Evolutionary conservation across 2,797 vertebrate genomes (phyloP).

Genomic region (Sparidentex hasta): DNA sequence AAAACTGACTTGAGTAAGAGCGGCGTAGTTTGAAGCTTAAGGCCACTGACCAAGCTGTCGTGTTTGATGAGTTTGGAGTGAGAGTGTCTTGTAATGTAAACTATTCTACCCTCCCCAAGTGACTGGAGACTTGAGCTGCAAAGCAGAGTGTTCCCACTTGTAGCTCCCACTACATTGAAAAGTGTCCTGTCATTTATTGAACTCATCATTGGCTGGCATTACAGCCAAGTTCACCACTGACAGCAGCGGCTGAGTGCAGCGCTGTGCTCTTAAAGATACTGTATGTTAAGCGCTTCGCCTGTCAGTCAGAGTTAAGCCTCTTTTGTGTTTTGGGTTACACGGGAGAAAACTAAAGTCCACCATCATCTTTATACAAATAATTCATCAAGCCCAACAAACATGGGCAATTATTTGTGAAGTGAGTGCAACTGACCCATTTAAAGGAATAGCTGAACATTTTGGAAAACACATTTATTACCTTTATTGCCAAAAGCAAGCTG

Average conservation of each 20-base stretch:
- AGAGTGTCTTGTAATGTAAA: not conserved
- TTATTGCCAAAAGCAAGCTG: too few species aligned
- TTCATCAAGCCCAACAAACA: too few species aligned
- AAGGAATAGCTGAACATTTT: too few species aligned
- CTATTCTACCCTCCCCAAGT: constrained; percentile 27
- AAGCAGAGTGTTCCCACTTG: not conserved
- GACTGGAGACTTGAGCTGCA: constrained; percentile 13
- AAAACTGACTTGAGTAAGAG: too few species aligned
- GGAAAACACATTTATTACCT: too few species aligned
- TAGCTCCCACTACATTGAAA: constrained; percentile 36
- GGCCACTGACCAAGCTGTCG: too few species aligned
- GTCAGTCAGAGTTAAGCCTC: not conserved
- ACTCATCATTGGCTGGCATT: constrained; percentile 31
- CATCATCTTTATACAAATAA: not conserved
- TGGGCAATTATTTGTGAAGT: too few species aligned
- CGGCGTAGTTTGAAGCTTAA: too few species aligned
- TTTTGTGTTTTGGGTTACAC: not conserved
- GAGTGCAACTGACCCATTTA: too few species aligned
- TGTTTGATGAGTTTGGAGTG: too few species aligned
- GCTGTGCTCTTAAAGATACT: constrained; percentile 19
- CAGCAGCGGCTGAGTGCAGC: constrained; percentile 25
- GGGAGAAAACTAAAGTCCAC: constrained; percentile 1
- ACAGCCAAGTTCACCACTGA: constrained; percentile 41
- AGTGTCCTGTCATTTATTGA: constrained; percentile 58
- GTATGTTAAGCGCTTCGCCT: constrained; percentile 20